Base-by-base conservation (phyloP, 2,113 vertebrate genomes). In the Epinephelus moara region DNA sequence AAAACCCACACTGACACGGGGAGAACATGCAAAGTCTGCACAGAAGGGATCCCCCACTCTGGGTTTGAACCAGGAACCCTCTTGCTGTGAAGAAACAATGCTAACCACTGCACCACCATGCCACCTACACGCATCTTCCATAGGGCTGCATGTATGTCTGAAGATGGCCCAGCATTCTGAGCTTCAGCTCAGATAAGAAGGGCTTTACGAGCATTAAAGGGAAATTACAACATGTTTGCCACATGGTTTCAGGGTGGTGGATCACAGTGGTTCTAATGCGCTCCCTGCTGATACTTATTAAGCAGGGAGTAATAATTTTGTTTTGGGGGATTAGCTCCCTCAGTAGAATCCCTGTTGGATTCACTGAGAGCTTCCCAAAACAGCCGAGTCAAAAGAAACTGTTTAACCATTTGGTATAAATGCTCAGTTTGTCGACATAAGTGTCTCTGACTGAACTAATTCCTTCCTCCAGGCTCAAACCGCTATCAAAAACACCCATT, bases 291-390 rank as follows among this genome's bases (percentile, higher is more conserved):
- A 73, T 50, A 55, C 55, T 21, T 50, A 40, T 30, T 56, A 50
- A 59, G 42, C 50, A 64, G 37, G 10, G 18, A 73, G 37, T 23
- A 37, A 33, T 79, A 15, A 5, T 73, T 84, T 69, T 64, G 19
- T 62, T 75, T 52, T 75, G 15, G 53, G 21, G 21, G 25, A 73
- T 57, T 63, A 45, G 25, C 18, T 70, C n/a, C 25, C 30, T 63
- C 30, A 23, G 47, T 11, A 4, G 37, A 70, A 23, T 17, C 27
- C 42, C 49, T 0, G 42, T n/a, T 4, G 10, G 17, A 50, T 33
- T 53, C 10, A 55, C 2, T 59, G 15, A 72, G 9, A 27, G n/a
- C 10, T 57, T 53, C 37, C 14, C 7, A 11, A 14, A 47, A 47
- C 23, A 61, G 25, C 25, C n/a, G 18, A 47, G 6, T 9, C n/a